Evolutionary conservation across 1,140 invertebrate species (phyloP), one percentile per base, ranked within the genome.

Genomic region (Drosophila mojavensis): DNA sequence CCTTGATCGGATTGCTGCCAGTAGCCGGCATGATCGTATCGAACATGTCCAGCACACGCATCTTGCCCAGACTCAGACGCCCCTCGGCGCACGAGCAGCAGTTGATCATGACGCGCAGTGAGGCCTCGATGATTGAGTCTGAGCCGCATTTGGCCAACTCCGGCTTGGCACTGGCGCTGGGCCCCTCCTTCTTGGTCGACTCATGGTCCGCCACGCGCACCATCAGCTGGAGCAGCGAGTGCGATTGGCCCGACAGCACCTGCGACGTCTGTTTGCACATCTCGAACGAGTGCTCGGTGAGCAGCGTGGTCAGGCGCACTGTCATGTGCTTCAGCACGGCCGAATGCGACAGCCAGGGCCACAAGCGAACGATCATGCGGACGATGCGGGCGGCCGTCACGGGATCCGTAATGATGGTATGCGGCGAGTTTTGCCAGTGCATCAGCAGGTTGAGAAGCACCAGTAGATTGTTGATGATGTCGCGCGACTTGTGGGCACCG

Each of bases 41-140:
- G 3, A 93, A 79, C 59, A 91, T 86, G 67, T 92, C 90, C 43
- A 94, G 81, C 7, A 94, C 79, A 33, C 88, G 91, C 77, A 86
- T 67, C 56, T 92, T 92, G 15, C 55, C 20, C 3, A 92, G 54
- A 56, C 67, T 75, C 5, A 76, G 39, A 5, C 91, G 82, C 0
- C 89, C 91, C 36, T 91, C 91, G 9, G 63, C 11, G 17, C 82
- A 90, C 4, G 77, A 71, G 62, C 91, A 90, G 56, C 91, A 92
- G 10, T 92, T 92, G 20, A 67, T 75, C 59, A 92, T 80, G 0
- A 85, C 67, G 4, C 89, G 69, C 17, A 92, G 20, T 0, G 80
- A 73, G 24, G 71, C 50, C 10, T 78, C 62, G 7, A 84, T 50
- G 28, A 82, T 41, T 13, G 66, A 59, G 39, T 66, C 47, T 24